phyloP scores from a whole-genome alignment of 2,888 invertebrate species.

The Rotaria magnacalcarata region DNA sequence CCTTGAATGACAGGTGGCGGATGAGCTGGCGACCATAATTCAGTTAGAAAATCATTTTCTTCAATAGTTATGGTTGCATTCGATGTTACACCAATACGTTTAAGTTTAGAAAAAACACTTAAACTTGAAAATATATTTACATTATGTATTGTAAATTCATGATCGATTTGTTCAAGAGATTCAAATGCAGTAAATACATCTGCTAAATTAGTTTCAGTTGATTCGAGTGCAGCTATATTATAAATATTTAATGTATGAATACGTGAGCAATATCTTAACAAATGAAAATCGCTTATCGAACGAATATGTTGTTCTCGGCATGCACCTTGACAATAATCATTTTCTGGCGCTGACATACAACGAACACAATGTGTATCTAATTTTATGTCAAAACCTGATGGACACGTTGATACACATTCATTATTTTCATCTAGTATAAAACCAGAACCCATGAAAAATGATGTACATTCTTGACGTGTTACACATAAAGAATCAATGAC shows the following conservation, averaged over 20 bases:
- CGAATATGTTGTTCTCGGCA: slow-evolving; percentile 29
- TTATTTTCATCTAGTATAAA: neutral
- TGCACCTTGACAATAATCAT: slow-evolving; percentile 32
- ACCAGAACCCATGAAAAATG: neutral
- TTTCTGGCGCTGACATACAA: neutral
- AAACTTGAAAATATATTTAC: slow-evolving; percentile 19
- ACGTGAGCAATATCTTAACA: slow-evolving; percentile 25
- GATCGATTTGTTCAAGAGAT: slow-evolving; percentile 12
- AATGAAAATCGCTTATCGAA: neutral
- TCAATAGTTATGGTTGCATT: slow-evolving; percentile 9
- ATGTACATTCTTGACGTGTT: neutral
- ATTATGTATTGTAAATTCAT: slow-evolving; percentile 27
- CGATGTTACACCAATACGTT: neutral
- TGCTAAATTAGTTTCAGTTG: neutral
- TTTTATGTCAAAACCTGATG: neutral
- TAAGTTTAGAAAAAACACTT: neutral
- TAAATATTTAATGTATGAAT: slow-evolving; percentile 29
- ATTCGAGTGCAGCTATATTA: neutral
- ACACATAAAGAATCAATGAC: slow-evolving; percentile 6
- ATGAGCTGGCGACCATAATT: neutral
- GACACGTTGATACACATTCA: slow-evolving; percentile 15
- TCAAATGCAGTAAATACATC: neutral
- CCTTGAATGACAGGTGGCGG: slow-evolving; percentile 6
- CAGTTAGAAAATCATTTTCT: slow-evolving; percentile 20
- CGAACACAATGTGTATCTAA: neutral